These are phyloP conservation scores for Metaphire vulgaris DNA, from an alignment of 1,140 invertebrate genomes.

Conservation along the genomic window DNA sequence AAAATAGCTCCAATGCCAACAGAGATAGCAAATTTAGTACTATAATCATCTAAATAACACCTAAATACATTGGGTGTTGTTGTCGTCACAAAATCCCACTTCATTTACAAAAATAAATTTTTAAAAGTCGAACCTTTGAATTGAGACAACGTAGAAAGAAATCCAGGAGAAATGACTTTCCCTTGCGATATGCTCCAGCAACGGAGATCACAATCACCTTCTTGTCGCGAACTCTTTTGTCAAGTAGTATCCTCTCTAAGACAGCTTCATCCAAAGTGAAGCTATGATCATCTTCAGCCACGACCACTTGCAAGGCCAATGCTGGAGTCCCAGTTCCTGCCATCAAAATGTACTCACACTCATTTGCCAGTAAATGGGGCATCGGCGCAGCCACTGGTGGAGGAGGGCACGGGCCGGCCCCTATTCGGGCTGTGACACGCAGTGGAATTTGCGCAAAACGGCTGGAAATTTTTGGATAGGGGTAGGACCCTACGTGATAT, in stretches of 20 bases:
- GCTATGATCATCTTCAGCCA: slow-evolving; percentile 75
- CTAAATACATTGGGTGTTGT: background rate
- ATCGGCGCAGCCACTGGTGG: no score
- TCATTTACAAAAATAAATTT: background rate
- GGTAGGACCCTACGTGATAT: no score
- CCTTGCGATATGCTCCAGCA: slow-evolving; percentile 90
- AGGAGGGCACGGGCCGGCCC: no score
- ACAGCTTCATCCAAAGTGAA: slow-evolving; percentile 86
- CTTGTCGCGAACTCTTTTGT: slow-evolving; percentile 49
- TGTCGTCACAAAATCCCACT: background rate
- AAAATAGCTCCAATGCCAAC: no score
- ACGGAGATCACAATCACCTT: slow-evolving; percentile 82
- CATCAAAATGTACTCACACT: no score
- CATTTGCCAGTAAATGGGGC: no score
- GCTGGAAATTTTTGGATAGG: no score
- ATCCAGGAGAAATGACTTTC: slow-evolving; percentile 85
- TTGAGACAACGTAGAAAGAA: slow-evolving; percentile 79
- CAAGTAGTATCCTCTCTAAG: slow-evolving; percentile 71
- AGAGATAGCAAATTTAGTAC: no score
- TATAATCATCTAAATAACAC: background rate
- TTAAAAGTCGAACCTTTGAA: no score
- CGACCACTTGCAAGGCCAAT: slow-evolving; percentile 59
- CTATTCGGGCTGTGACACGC: no score
- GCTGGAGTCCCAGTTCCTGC: background rate
- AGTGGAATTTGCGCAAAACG: no score